These are phyloP conservation scores for Cochlearius cochlearius DNA, from an alignment of 2,113 vertebrate species.

Conservation along the genomic window DNA sequence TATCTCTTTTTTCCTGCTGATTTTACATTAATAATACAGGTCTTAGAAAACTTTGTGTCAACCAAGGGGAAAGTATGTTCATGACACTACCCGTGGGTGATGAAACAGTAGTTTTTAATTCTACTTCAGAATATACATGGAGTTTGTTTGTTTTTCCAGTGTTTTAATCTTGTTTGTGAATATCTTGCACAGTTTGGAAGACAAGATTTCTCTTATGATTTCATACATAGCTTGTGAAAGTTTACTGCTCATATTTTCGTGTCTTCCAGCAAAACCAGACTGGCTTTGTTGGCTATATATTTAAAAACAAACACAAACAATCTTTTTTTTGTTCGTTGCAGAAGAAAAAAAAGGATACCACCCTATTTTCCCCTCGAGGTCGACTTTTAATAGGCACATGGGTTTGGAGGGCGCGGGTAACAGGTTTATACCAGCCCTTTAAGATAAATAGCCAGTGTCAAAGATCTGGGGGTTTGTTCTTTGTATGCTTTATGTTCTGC, in stretches of 20 bases:
- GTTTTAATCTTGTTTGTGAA: not conserved
- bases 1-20: not conserved
- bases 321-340: not conserved
- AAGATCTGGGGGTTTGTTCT: not conserved
- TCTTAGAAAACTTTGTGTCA: not conserved
- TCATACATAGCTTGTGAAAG: not conserved
- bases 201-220: not conserved
- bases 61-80: not conserved
- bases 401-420: constrained; percentile 10
- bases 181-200: not conserved
- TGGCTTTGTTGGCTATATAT: not conserved
- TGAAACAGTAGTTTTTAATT: not conserved
- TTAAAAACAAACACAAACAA: constrained; percentile 9
- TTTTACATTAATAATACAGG: not conserved
- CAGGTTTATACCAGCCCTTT: not conserved
- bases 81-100: not conserved
- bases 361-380: constrained; percentile 9
- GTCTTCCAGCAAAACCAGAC: constrained; percentile 37
- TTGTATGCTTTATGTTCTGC: not conserved
- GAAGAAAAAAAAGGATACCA: not conserved
- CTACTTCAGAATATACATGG: not conserved
- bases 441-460: not conserved
- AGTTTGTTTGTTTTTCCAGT: not conserved
- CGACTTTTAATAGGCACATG: constrained; percentile 9
- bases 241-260: not conserved